phyloP scores from a whole-genome alignment of 2,113 vertebrate genomes.

The Lycaon pictus region DNA sequence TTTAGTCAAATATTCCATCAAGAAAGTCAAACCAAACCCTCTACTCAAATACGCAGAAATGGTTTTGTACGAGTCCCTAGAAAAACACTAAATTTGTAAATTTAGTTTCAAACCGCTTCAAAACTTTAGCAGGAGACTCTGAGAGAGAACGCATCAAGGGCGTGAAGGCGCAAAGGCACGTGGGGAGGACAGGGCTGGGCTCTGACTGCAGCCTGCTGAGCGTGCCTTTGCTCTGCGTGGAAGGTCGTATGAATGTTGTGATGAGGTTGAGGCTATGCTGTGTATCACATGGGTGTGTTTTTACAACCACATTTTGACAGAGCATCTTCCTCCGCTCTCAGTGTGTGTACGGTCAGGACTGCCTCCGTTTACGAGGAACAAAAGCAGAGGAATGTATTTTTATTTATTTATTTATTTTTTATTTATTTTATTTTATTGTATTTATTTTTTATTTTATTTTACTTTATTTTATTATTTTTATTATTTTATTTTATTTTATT shows the following conservation, averaged over 20 bases:
- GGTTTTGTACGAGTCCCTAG: not conserved
- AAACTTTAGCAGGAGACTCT: not conserved
- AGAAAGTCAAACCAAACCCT: not conserved
- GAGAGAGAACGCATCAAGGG: no score
- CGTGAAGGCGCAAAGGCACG: not conserved
- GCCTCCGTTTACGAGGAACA: not conserved
- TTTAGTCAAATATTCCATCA: not conserved
- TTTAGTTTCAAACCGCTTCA: not conserved
- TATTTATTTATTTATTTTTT: no score
- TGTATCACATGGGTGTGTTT: fast-evolving
- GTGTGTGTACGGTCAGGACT: not conserved
- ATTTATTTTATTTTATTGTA: no score
- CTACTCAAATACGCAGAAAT: not conserved
- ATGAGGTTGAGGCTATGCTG: fast-evolving
- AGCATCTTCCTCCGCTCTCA: not conserved
- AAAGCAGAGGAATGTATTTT: not conserved
- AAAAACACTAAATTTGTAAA: not conserved
- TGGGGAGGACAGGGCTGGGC: not conserved
- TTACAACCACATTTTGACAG: not conserved
- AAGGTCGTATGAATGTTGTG: fast-evolving
- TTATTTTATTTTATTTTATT: no score
- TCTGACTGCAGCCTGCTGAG: fast-evolving
- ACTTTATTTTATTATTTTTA: no score
- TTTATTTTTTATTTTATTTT: no score
- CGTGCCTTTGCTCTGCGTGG: no score